Base-by-base conservation (phyloP, 2,888 invertebrate species). In the Entomobrya proxima region DNA sequence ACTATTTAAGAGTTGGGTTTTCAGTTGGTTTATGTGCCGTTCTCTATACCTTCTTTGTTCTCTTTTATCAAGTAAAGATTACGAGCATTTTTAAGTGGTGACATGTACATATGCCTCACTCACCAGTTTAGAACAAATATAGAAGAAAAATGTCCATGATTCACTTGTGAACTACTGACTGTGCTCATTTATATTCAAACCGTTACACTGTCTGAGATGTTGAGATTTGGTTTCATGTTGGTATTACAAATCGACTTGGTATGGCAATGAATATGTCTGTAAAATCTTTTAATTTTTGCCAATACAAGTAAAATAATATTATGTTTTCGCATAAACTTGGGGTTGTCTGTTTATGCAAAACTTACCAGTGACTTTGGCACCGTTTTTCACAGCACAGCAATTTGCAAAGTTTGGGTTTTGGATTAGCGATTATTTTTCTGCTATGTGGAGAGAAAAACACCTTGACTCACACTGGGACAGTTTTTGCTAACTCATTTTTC, bases 391-490 rank as follows among this genome's bases (percentile, higher is more conserved):
- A n/a, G n/a, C n/a, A n/a, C n/a, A n/a, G n/a, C n/a, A n/a, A n/a
- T n/a, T n/a, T n/a, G n/a, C n/a, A n/a, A n/a, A n/a, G n/a, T n/a
- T n/a, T n/a, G n/a, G n/a, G n/a, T n/a, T n/a, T n/a, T n/a, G n/a
- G n/a, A n/a, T n/a, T n/a, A n/a, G n/a, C n/a, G n/a, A n/a, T n/a
- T n/a, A n/a, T n/a, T n/a, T n/a, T n/a, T n/a, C n/a, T n/a, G n/a
- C n/a, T n/a, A n/a, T n/a, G n/a, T n/a, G n/a, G n/a, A n/a, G n/a
- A 55, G 76, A 58, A 69, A 79, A 79, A 35, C 69, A 79, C 79
- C 67, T 79, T 79, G 79, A 79, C 69, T 79, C 79, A 79, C 27
- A 30, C 37, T n/a, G 5, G n/a, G 21, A 37, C 15, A 61, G 11
- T 40, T 78, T 79, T 79, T 55, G 55, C 69, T 52, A 67, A 37